Evolutionary conservation across 2,888 invertebrate species (phyloP).

Genomic region (Blastobasis adustella): DNA sequence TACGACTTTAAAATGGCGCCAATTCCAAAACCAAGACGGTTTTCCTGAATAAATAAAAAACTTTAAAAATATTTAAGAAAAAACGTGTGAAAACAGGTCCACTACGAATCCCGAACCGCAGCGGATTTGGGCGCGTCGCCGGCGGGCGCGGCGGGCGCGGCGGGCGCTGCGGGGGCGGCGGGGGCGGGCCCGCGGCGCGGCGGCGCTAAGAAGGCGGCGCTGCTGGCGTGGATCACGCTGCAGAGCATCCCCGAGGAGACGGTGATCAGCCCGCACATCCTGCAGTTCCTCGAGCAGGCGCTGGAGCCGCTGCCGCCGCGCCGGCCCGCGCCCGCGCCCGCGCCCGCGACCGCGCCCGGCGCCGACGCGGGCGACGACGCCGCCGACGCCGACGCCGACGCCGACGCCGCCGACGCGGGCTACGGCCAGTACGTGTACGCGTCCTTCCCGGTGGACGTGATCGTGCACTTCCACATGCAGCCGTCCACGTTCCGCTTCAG

Average conservation of each 20-base stretch:
- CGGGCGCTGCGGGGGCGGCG: too few species aligned
- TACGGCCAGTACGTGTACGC: constrained; percentile 90
- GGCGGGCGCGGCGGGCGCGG: constrained; percentile 10
- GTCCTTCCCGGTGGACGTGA: constrained; percentile 98
- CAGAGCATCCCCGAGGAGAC: constrained; percentile 99
- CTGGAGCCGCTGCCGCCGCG: constrained; percentile 93
- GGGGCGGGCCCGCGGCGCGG: constrained; percentile 55
- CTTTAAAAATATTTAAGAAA: too few species aligned
- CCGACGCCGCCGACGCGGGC: constrained; percentile 63
- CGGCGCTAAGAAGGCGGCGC: constrained; percentile 88
- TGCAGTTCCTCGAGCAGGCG: constrained; percentile 98
- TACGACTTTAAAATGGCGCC: too few species aligned
- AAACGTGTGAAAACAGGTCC: constrained; percentile 64
- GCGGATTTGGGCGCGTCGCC: constrained; percentile 66
- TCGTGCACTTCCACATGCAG: constrained; percentile 98
- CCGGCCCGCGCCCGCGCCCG: constrained; percentile 44
- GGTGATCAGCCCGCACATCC: constrained; percentile 95
- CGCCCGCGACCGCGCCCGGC: constrained; percentile 2
- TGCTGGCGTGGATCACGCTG: constrained; percentile 96
- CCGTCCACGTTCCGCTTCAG: constrained; percentile 97
- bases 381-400: constrained; percentile 48
- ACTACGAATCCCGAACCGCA: constrained; percentile 86
- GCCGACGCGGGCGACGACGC: constrained; percentile 13
- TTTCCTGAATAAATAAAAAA: too few species aligned
- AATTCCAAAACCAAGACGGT: too few species aligned